Evolutionary conservation across 2,113 vertebrate species (phyloP), one percentile per base, ranked within the genome.

Genomic region (Lanius ludovicianus): DNA sequence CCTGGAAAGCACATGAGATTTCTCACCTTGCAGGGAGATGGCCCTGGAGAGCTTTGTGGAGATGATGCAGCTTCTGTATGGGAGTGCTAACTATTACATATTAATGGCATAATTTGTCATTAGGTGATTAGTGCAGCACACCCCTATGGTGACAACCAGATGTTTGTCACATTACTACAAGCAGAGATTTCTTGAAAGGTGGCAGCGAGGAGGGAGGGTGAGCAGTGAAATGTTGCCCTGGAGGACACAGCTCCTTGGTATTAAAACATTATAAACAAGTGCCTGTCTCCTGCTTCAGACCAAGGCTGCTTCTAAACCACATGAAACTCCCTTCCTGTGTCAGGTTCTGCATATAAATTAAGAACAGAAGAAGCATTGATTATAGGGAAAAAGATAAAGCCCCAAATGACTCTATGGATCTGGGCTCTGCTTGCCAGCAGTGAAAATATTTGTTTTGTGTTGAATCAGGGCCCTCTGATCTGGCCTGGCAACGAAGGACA

Each of bases 61-160:
- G 76, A 49, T 1, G 53, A 68, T 65, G 70, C 23, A 85, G 73
- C 50, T 92, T 74, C 31, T 87, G 52, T 68, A 49, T 57, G 41
- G 62, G 77, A 97, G 84, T 37, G 52, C 10, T 69, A 50, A 56
- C 57, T 60, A 49, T 50, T 79, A 64, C 33, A 59, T 93, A 92
- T 90, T 96, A 87, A 91, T 84, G 33, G 62, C 19, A 30, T 86
- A 75, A 95, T 96, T 97, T 95, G 50, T 97, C 89, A 91, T 55
- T 56, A 63, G 52, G 64, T 89, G 68, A 76, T 89, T 77, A 77
- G 92, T 57, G 76, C 73, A 52, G 44, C 33, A 37, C 77, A 70
- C n/a, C 46, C 69, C 65, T 13, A 35, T 75, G 68, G 52, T 64
- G 79, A 88, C 55, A 92, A 55, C 33, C 71, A 81, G 77, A 47